Base-by-base conservation (phyloP, 2,888 invertebrate species). In the Phengaris alcon region DNA sequence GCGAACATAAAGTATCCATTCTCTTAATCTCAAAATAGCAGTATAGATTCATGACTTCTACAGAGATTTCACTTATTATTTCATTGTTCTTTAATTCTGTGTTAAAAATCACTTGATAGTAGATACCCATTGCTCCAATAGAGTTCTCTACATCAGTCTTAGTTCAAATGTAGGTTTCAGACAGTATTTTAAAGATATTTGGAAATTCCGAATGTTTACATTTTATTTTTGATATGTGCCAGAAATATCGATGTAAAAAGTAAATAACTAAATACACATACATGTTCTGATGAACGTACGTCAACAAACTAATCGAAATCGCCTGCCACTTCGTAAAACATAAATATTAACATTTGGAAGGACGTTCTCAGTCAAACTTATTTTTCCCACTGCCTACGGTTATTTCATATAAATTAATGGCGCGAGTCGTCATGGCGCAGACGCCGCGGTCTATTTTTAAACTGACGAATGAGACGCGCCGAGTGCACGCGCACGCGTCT, bases 381-480 rank as follows among this genome's bases (percentile, higher is more conserved):
- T 93, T 93, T 93, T 93, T 93, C 89, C 87, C 89, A 89, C 90
- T 92, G 93, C 91, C 92, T 91, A 93, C 93, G 93, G 92, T 92
- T 93, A 93, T 93, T 93, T 93, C 91, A 93, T 93, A 93, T 92
- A 93, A 93, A 93, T 93, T 92, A 93, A 93, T 93, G 93, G 93
- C 89, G 91, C 86, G 91, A 92, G 92, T 92, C 92, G 91, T 93
- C 91, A 93, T 89, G 90, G 89, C 91, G 89, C 93, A 93, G 93
- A 92, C 93, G 90, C 91, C 86, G 88, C 85, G 85, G 87, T 91
- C 93, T 93, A 93, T 93, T 93, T 92, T 88, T 93, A 93, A 90
- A 87, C 91, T 92, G 93, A 93, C 93, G 93, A 93, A 93, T 93
- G 93, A 92, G 92, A 91, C 90, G 89, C 88, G 87, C 86, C 86